phyloP scores from a whole-genome alignment of 2,113 vertebrate species.

The Thalassarche chlororhynchos region DNA sequence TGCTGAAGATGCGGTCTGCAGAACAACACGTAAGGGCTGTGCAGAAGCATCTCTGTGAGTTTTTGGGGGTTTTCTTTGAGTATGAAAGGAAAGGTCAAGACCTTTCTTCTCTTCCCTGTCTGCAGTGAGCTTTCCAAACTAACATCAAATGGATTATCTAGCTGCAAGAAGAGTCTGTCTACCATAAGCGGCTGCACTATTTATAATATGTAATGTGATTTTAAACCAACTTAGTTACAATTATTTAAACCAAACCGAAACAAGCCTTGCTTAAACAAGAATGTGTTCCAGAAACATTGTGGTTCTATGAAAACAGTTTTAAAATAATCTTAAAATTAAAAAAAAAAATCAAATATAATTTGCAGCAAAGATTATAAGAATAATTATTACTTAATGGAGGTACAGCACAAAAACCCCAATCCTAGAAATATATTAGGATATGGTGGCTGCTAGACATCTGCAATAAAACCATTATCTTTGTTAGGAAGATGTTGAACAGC shows the following conservation, averaged over 20 bases:
- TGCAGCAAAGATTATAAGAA: not conserved
- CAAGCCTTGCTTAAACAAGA: not conserved
- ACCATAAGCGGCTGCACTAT: not conserved
- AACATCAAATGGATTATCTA: not conserved
- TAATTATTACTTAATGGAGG: not conserved
- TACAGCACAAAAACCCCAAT: not conserved
- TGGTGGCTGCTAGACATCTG: not conserved
- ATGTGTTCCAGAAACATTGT: not conserved
- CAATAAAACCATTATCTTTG: not conserved
- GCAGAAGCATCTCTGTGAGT: not conserved
- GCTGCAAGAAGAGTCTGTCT: not conserved
- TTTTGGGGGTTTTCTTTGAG: not conserved
- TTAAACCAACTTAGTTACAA: not conserved
- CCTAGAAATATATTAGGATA: not conserved
- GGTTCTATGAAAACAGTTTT: not conserved
- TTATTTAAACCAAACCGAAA: not conserved
- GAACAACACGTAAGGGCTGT: not conserved
- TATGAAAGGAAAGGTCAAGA: not conserved
- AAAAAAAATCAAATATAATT: not conserved
- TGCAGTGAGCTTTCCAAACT: not conserved
- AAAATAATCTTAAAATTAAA: not conserved
- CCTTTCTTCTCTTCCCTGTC: not conserved
- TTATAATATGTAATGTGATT: not conserved
- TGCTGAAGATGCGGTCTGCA: not conserved
- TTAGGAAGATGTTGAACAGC: not conserved